Evolutionary conservation across 1,140 invertebrate species (phyloP).

Genomic region (Drosophila sechellia): DNA sequence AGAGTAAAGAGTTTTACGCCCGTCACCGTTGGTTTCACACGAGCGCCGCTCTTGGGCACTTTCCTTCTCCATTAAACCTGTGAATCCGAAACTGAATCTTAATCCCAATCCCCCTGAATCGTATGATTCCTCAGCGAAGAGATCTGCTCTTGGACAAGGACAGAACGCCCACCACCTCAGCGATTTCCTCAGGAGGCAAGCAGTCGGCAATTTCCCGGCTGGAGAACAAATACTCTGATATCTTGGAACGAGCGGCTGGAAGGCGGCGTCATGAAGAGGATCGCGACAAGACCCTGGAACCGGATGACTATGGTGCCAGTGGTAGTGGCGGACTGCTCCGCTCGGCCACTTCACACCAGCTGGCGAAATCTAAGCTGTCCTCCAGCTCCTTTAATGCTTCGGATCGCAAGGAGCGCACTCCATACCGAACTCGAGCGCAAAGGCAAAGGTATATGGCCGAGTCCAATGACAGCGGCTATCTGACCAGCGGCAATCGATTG

Average conservation of each 20-base stretch:
- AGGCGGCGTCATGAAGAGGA: slow-evolving; percentile 86
- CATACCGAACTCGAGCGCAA: slow-evolving; percentile 63
- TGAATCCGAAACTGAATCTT: slow-evolving; percentile 27
- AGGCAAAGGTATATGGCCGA: slow-evolving; percentile 72
- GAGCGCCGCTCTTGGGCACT: slow-evolving; percentile 69
- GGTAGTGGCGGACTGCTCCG: slow-evolving; percentile 85
- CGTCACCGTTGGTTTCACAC: slow-evolving; percentile 76
- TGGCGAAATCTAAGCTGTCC: slow-evolving; percentile 85
- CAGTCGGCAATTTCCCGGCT: slow-evolving; percentile 87
- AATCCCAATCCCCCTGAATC: slow-evolving; percentile 15
- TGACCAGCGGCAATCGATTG: slow-evolving; percentile 59
- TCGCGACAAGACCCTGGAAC: slow-evolving; percentile 88
- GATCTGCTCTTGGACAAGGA: slow-evolving; percentile 69
- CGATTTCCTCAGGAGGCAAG: slow-evolving; percentile 27
- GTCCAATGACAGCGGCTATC: slow-evolving; percentile 68
- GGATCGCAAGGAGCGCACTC: slow-evolving; percentile 81
- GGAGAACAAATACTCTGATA: slow-evolving; percentile 90
- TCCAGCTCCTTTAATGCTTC: slow-evolving; percentile 72
- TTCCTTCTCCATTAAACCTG: slow-evolving; percentile 62
- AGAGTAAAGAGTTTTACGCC: slow-evolving; percentile 61
- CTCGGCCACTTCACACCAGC: slow-evolving; percentile 88
- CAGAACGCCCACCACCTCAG: slow-evolving; percentile 74
- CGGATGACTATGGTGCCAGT: slow-evolving; percentile 84
- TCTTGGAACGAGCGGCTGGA: slow-evolving; percentile 88
- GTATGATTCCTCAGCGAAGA: slow-evolving; percentile 64